These are phyloP conservation scores for Anolis sagrei DNA, from an alignment of 2,113 vertebrate genomes.

Conservation along the genomic window DNA sequence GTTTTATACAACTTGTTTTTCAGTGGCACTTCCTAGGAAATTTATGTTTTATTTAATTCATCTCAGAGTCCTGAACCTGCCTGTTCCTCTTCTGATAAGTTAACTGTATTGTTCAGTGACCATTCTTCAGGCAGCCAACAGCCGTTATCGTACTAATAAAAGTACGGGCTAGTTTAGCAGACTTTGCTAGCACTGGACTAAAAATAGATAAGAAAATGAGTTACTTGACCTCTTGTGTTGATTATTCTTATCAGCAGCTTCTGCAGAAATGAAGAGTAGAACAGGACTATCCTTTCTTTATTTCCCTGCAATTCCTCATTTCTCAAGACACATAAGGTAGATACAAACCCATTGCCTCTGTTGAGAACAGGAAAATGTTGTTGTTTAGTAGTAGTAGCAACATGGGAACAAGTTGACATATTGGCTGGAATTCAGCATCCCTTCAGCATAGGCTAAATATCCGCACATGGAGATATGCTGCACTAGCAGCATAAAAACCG, in stretches of 20 bases:
- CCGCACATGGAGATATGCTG: too few relatives aligned
- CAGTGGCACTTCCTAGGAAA: not conserved
- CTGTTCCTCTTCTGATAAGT: slow-evolving; percentile 27
- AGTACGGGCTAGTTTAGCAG: slow-evolving; percentile 6
- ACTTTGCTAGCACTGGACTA: not conserved
- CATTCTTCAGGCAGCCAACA: slow-evolving; percentile 23
- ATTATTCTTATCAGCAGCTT: not conserved
- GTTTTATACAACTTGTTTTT: not conserved
- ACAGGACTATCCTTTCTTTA: not conserved
- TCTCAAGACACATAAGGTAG: not conserved
- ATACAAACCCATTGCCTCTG: too few relatives aligned
- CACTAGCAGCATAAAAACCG: too few relatives aligned
- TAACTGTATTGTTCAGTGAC: slow-evolving; percentile 17
- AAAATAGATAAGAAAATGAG: slow-evolving; percentile 8
- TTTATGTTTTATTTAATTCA: slow-evolving; percentile 12
- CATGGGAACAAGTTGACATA: not conserved
- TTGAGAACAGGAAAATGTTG: not conserved
- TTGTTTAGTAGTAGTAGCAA: not conserved
- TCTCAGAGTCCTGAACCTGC: not conserved
- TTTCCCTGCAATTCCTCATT: not conserved
- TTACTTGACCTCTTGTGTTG: not conserved
- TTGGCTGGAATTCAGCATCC: not conserved
- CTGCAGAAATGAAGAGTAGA: not conserved
- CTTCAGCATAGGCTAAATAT: too few relatives aligned
- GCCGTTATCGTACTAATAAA: slow-evolving; percentile 14